Conservation (phyloP, 2,797 vertebrate species). For the Xenops minutus region DNA sequence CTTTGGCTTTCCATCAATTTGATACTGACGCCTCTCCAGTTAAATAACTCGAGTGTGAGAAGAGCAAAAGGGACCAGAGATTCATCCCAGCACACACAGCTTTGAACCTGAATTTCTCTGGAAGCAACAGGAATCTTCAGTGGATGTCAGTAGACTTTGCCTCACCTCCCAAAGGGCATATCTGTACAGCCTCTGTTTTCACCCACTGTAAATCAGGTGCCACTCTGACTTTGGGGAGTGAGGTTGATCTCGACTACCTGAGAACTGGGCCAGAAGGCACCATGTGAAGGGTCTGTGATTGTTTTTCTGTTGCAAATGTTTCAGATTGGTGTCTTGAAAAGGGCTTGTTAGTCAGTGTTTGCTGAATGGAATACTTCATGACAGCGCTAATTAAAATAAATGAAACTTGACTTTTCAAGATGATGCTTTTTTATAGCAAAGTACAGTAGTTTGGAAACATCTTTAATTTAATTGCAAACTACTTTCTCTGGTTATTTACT, state of each 20-base stretch:
- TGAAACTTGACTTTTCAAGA: constrained; percentile 67
- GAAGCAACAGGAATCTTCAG: background rate
- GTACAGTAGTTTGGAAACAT: constrained; percentile 68
- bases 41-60: background rate
- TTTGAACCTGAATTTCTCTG: background rate
- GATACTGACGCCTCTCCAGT: constrained; percentile 1
- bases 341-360: constrained; percentile 36
- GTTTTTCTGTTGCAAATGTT: background rate
- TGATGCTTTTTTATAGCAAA: constrained; percentile 43
- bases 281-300: background rate
- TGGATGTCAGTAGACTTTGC: background rate
- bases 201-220: background rate
- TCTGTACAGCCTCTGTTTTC: background rate
- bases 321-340: background rate
- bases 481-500: constrained; percentile 59
- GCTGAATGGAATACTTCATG: constrained; percentile 4
- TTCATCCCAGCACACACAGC: background rate
- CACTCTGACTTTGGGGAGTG: background rate
- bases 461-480: constrained; percentile 68
- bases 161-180: rapidly evolving
- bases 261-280: background rate
- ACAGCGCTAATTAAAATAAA: constrained; percentile 61
- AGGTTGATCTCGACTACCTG: background rate
- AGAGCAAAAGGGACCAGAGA: background rate
- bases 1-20: constrained; percentile 63